phyloP scores from a whole-genome alignment of 2,113 vertebrate species.

The Corynorhinus townsendii region DNA sequence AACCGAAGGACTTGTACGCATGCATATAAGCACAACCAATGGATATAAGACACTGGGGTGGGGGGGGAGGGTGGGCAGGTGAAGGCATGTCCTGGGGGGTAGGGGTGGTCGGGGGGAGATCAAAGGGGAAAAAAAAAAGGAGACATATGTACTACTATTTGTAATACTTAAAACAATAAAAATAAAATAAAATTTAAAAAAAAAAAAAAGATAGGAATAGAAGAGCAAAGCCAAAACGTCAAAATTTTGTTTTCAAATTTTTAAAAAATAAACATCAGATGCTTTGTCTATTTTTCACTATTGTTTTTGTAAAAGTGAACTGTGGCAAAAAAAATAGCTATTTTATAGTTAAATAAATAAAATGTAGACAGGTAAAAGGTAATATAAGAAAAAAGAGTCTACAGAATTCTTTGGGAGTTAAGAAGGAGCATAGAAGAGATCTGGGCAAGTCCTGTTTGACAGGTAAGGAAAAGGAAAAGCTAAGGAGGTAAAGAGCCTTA shows the following conservation, averaged over 20 bases:
- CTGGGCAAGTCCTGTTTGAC: neutral
- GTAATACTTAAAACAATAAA: too few relatives aligned
- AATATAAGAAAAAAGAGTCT: neutral
- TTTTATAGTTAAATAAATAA: slow-evolving; percentile 21
- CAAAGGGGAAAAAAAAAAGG: too few relatives aligned
- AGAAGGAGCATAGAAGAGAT: neutral
- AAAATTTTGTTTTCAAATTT: slow-evolving; percentile 1
- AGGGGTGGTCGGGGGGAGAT: too few relatives aligned
- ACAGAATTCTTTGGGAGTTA: neutral
- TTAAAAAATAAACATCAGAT: slow-evolving; percentile 7
- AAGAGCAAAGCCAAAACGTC: neutral
- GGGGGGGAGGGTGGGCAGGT: too few relatives aligned
- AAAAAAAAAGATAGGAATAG: neutral
- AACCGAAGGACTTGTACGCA: too few relatives aligned
- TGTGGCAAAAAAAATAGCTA: neutral
- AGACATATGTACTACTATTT: too few relatives aligned
- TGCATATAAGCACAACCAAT: too few relatives aligned
- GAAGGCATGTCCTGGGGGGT: too few relatives aligned
- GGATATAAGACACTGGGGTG: too few relatives aligned
- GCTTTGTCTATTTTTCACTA: neutral
- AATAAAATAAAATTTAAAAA: too few relatives aligned
- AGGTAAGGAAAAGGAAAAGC: neutral
- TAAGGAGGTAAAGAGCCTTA: neutral
- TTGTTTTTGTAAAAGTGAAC: neutral
- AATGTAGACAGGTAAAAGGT: slow-evolving; percentile 5